Evolutionary conservation across 2,888 invertebrate genomes (phyloP).

Genomic region (Scrobipalpa atriplicella): DNA sequence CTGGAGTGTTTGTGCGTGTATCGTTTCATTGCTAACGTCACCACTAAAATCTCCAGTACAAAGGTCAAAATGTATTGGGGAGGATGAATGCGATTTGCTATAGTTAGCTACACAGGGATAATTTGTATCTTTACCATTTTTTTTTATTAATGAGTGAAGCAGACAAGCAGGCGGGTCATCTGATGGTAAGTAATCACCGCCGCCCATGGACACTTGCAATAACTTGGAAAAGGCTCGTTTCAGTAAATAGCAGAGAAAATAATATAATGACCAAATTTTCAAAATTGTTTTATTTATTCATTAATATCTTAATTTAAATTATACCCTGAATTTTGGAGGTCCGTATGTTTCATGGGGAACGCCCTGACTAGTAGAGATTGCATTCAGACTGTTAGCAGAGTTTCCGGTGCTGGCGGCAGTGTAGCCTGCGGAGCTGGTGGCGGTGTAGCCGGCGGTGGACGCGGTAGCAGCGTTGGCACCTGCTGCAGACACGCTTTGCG

Average conservation of each 20-base stretch:
- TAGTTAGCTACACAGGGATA: not conserved
- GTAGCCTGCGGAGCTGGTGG: slow-evolving; percentile 34
- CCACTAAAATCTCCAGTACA: not conserved
- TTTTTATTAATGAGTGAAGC: no score
- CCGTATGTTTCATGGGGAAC: slow-evolving; percentile 74
- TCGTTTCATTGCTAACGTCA: slow-evolving; percentile 2
- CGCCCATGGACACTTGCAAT: no score
- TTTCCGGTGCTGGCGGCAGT: slow-evolving; percentile 38
- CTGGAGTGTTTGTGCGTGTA: slow-evolving; percentile 38
- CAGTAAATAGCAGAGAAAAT: not conserved
- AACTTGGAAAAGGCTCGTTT: no score
- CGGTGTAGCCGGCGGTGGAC: slow-evolving; percentile 28
- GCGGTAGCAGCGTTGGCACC: not conserved
- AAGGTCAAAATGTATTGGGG: no score
- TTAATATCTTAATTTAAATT: slow-evolving; percentile 12
- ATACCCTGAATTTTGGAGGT: slow-evolving; percentile 63
- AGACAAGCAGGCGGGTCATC: no score
- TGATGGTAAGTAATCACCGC: no score
- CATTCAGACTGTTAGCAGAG: slow-evolving; percentile 46
- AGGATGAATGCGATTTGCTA: no score
- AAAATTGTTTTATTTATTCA: slow-evolving; percentile 19
- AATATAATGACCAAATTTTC: not conserved
- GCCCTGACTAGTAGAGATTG: slow-evolving; percentile 69
- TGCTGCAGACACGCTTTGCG: not conserved
- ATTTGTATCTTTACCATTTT: not conserved